Percentiles rank a stretch among this genome's conserved stretches.
Evolutionary conservation across 2,113 vertebrate species (phyloP).

Genomic region (Probosciger aterrimus): DNA sequence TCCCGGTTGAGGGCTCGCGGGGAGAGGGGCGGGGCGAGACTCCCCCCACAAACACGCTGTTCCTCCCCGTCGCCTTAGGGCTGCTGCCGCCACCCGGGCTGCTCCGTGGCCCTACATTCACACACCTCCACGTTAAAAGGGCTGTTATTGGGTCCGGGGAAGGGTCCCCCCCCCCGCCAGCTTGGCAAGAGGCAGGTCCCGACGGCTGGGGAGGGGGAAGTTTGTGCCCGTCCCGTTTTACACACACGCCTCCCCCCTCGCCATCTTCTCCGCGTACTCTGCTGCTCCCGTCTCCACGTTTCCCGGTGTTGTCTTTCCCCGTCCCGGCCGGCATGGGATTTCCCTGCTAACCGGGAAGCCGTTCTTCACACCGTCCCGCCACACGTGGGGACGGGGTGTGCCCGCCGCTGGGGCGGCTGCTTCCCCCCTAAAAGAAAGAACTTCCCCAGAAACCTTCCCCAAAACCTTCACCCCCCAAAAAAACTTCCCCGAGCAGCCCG

Average conservation of each 20-base stretch:
- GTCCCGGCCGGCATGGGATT: background rate
- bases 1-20: background rate
- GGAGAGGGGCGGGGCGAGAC: background rate
- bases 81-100: no score
- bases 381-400: background rate
- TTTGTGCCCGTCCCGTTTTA: background rate
- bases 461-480: background rate
- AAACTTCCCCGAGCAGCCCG: no score
- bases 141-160: background rate
- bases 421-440: background rate
- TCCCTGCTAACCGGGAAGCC: background rate
- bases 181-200: background rate
- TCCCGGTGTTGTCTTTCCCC: no score
- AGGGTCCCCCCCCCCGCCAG: no score
- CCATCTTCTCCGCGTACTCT: background rate
- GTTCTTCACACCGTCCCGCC: background rate
- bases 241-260: no score
- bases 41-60: no score
- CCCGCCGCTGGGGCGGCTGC: background rate
- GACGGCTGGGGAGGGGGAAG: background rate
- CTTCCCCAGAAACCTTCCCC: background rate
- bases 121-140: background rate
- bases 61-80: no score
- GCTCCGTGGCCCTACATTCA: fast-evolving
- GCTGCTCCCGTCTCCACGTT: background rate